phyloP scores from a whole-genome alignment of 1,140 invertebrate species.

The Magallana gigas region DNA sequence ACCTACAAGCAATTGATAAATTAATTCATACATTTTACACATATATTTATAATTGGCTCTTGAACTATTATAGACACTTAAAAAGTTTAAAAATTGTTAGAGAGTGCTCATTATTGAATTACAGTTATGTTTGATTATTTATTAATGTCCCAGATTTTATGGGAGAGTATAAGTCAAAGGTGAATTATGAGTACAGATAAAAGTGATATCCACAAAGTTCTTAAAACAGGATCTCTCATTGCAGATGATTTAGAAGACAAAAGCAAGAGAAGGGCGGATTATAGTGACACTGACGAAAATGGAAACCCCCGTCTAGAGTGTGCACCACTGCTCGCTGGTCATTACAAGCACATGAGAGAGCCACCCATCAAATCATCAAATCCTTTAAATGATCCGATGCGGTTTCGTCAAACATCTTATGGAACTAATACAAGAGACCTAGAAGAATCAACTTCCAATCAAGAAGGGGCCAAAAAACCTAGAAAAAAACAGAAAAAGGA shows the following conservation, averaged over 20 bases:
- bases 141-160: no score
- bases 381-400: conserved; percentile 15
- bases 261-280: conserved; percentile 35
- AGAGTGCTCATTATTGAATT: no score
- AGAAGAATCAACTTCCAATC: conserved; percentile 40
- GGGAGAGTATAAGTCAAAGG: no score
- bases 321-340: neutral
- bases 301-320: conserved; percentile 55
- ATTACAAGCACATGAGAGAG: conserved; percentile 69
- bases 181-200: neutral
- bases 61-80: no score
- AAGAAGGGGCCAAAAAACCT: conserved; percentile 19
- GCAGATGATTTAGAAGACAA: conserved; percentile 54
- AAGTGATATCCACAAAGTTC: neutral
- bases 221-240: neutral
- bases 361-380: conserved; percentile 21
- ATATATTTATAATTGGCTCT: no score
- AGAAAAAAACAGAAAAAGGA: conserved; percentile 60
- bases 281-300: conserved; percentile 56
- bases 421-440: conserved; percentile 48
- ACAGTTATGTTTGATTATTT: no score
- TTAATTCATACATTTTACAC: no score
- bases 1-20: no score
- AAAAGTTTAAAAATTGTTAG: no score
- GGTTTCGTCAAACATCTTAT: neutral